Base-by-base conservation (phyloP, 2,113 vertebrate genomes). In the Phylloscopus whistleri region DNA sequence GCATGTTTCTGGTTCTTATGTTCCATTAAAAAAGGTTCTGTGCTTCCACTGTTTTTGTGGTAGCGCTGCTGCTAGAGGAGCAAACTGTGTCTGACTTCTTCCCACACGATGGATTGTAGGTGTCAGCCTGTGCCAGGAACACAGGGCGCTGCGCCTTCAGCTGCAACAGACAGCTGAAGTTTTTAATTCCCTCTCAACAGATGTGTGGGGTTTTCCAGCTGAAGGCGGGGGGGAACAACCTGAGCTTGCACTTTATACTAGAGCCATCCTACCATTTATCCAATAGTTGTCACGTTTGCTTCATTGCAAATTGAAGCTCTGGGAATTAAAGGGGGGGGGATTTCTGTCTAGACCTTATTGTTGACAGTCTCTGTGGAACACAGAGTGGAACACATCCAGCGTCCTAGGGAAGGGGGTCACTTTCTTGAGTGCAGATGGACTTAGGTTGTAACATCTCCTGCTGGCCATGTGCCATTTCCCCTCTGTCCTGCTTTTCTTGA, bases 281-380 rank as follows among this genome's bases (percentile, higher is more conserved):
- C 72, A 70, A 11, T 73, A 35, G 58, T 81, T 88, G 80, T 90
- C 88, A 85, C 83, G 41, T 59, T 92, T 88, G 66, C 39, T 89
- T 97, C 79, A 39, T 69, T 82, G 76, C 67, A 87, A 82, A 79
- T 72, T 90, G 90, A 93, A 91, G 79, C 84, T 87, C 73, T 88
- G 84, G 90, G 87, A 91, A 84, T 87, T 86, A 82, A 93, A 90
- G 48, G 35, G 41, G 64, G 64, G 81, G 87, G 66, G 84, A 81
- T 92, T 96, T 92, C 87, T 94, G 64, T 90, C 94, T 88, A 91
- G 87, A 70, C 87, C 49, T 94, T 56, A 49, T 52, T 83, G 73
- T 60, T 96, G 90, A 85, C 78, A 77, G 79, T 89, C 87, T 93
- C 84, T 87, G 81, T 82, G 79, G 92, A 94, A 18, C 35, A 39